Conservation (phyloP, 2,888 invertebrate genomes). For the Candidula unifasciata region DNA sequence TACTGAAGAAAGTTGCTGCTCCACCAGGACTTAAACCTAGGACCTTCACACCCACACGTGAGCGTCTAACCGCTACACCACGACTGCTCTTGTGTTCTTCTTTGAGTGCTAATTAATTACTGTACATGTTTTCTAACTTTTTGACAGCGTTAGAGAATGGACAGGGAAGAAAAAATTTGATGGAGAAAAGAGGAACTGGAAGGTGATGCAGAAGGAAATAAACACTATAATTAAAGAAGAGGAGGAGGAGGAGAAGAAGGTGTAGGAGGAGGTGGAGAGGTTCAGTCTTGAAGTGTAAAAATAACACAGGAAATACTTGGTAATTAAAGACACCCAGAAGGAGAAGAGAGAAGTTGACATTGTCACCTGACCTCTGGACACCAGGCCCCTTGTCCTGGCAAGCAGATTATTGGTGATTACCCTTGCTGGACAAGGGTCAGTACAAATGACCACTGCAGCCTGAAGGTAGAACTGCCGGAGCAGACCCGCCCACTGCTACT, state of each 20-base stretch:
- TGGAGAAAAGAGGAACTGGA: too few relatives aligned
- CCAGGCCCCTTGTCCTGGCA: not conserved
- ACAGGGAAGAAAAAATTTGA: too few relatives aligned
- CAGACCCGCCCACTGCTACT: not conserved
- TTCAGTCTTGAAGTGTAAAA: not conserved
- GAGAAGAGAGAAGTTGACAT: not conserved
- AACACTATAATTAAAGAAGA: too few relatives aligned
- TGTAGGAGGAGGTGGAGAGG: constrained; percentile 22
- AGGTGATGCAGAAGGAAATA: too few relatives aligned
- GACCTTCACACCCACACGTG: too few relatives aligned
- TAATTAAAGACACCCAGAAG: constrained; percentile 11
- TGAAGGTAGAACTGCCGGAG: constrained; percentile 7
- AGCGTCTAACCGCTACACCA: too few relatives aligned
- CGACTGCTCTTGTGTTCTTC: too few relatives aligned
- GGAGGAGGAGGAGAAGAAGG: not conserved
- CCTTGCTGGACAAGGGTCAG: constrained; percentile 18
- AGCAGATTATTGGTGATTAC: not conserved
- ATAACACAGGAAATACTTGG: not conserved
- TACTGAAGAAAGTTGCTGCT: too few relatives aligned
- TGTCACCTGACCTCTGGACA: not conserved
- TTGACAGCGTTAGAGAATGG: too few relatives aligned
- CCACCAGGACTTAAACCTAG: too few relatives aligned
- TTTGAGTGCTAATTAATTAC: too few relatives aligned
- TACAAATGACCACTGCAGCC: constrained; percentile 10
- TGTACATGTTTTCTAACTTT: too few relatives aligned